A percentile compares a stretch with the other conserved stretches of the same genome.
These are phyloP conservation scores for Drosophila insularis DNA, from an alignment of 1,140 invertebrate species.

Conservation along the genomic window DNA sequence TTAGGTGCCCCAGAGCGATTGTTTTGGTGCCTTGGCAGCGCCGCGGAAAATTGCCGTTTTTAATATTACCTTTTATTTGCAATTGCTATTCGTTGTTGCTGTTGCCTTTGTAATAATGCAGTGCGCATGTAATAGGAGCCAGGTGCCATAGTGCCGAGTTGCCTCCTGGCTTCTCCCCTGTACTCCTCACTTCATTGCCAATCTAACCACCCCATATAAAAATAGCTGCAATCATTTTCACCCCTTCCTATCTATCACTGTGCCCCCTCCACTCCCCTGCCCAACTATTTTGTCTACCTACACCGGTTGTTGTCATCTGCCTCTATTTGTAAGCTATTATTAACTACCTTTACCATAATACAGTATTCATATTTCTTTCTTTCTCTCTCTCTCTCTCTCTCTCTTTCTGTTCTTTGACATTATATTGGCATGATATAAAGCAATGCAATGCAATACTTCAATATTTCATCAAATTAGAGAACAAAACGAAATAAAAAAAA, in stretches of 20 bases:
- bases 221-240: conserved; percentile 66
- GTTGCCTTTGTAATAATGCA: conserved; percentile 75
- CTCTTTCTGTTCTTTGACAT: conserved; percentile 30
- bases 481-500: neutral
- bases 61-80: conserved; percentile 80
- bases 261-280: neutral
- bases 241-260: conserved; percentile 20
- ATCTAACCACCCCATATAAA: neutral
- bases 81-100: conserved; percentile 54
- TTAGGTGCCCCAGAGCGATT: conserved; percentile 47
- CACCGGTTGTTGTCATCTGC: conserved; percentile 62
- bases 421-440: conserved; percentile 66
- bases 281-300: neutral
- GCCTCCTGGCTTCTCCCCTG: conserved; percentile 54
- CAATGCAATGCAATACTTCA: conserved; percentile 50
- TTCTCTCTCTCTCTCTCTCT: conserved; percentile 12
- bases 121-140: conserved; percentile 78
- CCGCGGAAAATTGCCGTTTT: conserved; percentile 79
- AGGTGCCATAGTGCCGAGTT: conserved; percentile 75
- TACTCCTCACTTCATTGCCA: conserved; percentile 39
- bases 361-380: conserved; percentile 39
- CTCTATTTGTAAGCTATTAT: conserved; percentile 77
- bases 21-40: conserved; percentile 42
- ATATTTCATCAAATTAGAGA: conserved; percentile 7
- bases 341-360: conserved; percentile 71